Base-by-base conservation (phyloP, 2,888 invertebrate species). In the Micoletzkya japonica region DNA sequence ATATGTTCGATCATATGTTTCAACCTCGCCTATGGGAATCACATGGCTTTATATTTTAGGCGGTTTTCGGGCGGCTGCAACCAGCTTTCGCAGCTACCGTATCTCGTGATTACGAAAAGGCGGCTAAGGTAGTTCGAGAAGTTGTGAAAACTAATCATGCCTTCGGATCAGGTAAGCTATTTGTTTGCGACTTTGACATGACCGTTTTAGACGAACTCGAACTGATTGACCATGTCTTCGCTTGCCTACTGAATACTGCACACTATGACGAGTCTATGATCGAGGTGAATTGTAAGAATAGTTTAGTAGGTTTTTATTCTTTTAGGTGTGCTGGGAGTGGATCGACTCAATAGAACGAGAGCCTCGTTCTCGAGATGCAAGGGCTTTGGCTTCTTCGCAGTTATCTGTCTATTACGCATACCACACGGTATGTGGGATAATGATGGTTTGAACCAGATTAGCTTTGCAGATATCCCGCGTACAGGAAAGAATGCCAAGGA, bases 251-350 rank as follows among this genome's bases (percentile, higher is more conserved):
- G 32, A 80, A 80, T 69, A 80, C 79, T 1, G 73, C 75, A 30
- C 79, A 80, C 64, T 80, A 80, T 64, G 79, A 80, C 64, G 78
- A 80, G 63, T 73, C 73, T 6, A 72, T 80, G 32, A 78, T 80
- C 32, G 79, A 75, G 36, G 77, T 78, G 26, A 30, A 66, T 56
- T n/a, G 20, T 24, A 50, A 28, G 34, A n/a, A 2, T 7, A 64
- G 4, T 50, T 44, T 3, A 6, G 4, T 24, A 17, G 20, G 4
- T 26, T 28, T 10, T 24, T 30, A 66, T 20, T 24, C 28, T 57
- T 70, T 52, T 57, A 78, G 78, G 79, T 79, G 6, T 80, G 79
- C 61, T 80, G 79, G 79, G 79, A 80, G 70, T 80, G 79, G 79
- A 80, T 80, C 30, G 77, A 80, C 24, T 77, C 77, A 1, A 70